These are phyloP conservation scores for Paralvinella palmiformis DNA, from an alignment of 1,140 invertebrate species.

Conservation along the genomic window DNA sequence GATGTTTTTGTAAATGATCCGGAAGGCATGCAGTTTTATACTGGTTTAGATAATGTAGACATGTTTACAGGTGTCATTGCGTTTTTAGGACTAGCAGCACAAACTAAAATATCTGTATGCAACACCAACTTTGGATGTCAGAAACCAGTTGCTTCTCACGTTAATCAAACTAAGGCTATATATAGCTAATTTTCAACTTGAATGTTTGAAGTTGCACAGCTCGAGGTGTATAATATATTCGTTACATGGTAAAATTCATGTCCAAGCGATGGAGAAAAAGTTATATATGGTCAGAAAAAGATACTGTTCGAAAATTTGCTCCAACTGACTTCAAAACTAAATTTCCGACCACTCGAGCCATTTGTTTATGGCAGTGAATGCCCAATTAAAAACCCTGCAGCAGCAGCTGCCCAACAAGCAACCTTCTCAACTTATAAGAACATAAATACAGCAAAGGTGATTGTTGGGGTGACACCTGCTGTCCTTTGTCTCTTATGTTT, in stretches of 20 bases:
- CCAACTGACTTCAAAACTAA: slow-evolving; percentile 30
- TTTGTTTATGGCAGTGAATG: slow-evolving; percentile 35
- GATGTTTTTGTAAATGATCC: slow-evolving; percentile 57
- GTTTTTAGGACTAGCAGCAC: slow-evolving; percentile 41
- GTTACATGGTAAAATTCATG: slow-evolving; percentile 30
- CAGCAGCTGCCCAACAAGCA: slow-evolving; percentile 29
- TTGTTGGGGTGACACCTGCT: slow-evolving; percentile 25
- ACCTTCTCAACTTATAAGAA: slow-evolving; percentile 38
- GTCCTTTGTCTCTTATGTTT: slow-evolving; percentile 16
- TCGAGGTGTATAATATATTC: slow-evolving; percentile 28
- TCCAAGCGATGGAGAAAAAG: slow-evolving; percentile 28
- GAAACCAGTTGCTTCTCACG: slow-evolving; percentile 31
- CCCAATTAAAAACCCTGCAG: slow-evolving; percentile 25
- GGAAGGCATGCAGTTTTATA: slow-evolving; percentile 41
- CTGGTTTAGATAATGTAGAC: slow-evolving; percentile 20
- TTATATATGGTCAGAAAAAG: slow-evolving; percentile 30
- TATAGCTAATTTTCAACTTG: slow-evolving; percentile 28
- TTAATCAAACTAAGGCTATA: slow-evolving; percentile 29
- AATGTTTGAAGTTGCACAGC: slow-evolving; percentile 28
- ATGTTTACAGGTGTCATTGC: too few species aligned
- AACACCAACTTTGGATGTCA: slow-evolving; percentile 13
- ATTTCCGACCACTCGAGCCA: slow-evolving; percentile 32
- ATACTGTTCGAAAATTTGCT: slow-evolving; percentile 27
- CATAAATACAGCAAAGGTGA: slow-evolving; percentile 25
- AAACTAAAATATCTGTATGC: slow-evolving; percentile 26